Conservation (phyloP, 2,113 vertebrate species). For the Entomyzon cyanotis region DNA sequence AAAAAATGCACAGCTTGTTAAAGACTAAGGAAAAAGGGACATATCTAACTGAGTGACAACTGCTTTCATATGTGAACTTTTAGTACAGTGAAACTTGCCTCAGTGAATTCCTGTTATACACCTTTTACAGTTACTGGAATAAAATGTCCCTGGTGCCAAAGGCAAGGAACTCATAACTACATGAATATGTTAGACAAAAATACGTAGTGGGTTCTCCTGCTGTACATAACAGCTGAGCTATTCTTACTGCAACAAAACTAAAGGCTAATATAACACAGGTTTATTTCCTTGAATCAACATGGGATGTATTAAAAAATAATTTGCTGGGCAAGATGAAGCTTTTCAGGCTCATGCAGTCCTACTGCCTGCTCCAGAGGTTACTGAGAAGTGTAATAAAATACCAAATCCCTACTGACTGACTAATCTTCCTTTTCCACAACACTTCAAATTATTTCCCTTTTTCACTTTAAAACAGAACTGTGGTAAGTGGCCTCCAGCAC, state of each 20-base stretch:
- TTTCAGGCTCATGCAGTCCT: background rate
- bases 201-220: background rate
- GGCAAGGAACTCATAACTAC: background rate
- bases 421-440: slow-evolving; percentile 49
- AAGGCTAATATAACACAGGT: background rate
- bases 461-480: slow-evolving; percentile 8
- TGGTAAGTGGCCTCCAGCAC: background rate
- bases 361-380: background rate
- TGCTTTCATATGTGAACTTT: background rate
- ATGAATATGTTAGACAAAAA: background rate
- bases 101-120: background rate
- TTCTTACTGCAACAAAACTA: background rate
- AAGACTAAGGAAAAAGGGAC: background rate
- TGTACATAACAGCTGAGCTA: background rate
- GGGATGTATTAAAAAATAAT: slow-evolving; percentile 21
- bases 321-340: background rate
- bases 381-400: slow-evolving; percentile 9
- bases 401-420: slow-evolving; percentile 56
- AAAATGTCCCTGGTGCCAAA: background rate
- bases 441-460: slow-evolving; percentile 45
- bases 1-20: background rate
- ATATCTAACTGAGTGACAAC: background rate
- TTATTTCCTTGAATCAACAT: slow-evolving; percentile 3
- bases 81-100: background rate
- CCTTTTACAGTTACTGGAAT: background rate